These are phyloP conservation scores for Lophius piscatorius DNA, from an alignment of 2,113 vertebrate genomes.

Conservation along the genomic window DNA sequence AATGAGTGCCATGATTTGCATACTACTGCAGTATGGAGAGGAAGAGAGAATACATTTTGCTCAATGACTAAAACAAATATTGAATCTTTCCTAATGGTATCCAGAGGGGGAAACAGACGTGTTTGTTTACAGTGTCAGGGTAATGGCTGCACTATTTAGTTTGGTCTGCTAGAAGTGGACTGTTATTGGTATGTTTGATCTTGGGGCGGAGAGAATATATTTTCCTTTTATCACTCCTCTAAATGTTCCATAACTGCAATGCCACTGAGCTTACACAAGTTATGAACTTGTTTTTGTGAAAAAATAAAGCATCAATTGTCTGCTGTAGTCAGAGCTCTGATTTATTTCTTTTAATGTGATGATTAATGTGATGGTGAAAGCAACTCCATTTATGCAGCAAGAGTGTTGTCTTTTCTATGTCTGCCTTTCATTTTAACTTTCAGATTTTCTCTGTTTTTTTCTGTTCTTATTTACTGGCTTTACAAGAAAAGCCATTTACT, in stretches of 20 bases:
- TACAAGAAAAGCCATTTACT: too few species aligned
- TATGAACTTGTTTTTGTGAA: neutral
- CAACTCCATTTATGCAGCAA: too few species aligned
- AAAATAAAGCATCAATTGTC: too few species aligned
- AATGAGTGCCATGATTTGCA: slow-evolving; percentile 71
- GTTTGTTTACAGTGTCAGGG: slow-evolving; percentile 68
- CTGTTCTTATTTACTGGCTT: too few species aligned
- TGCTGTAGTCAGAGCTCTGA: too few species aligned
- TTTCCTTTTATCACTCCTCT: slow-evolving; percentile 14
- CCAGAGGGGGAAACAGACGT: slow-evolving; percentile 50
- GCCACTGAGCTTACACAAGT: neutral
- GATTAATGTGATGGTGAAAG: too few species aligned
- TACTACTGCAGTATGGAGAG: slow-evolving; percentile 55
- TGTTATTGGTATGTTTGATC: slow-evolving; percentile 57
- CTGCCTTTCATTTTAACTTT: too few species aligned
- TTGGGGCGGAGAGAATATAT: neutral
- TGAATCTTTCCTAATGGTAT: slow-evolving; percentile 55
- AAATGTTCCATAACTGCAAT: slow-evolving; percentile 57
- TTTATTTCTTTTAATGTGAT: neutral
- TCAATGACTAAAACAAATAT: slow-evolving; percentile 76
- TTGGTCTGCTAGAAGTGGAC: slow-evolving; percentile 46
- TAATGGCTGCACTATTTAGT: slow-evolving; percentile 58
- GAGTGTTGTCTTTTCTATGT: too few species aligned
- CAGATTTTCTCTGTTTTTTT: too few species aligned
- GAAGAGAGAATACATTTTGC: slow-evolving; percentile 58